A percentile compares a stretch with the other conserved stretches of the same genome.
Evolutionary conservation across 2,888 invertebrate genomes (phyloP).

Genomic region (Hypomecis atomaria): DNA sequence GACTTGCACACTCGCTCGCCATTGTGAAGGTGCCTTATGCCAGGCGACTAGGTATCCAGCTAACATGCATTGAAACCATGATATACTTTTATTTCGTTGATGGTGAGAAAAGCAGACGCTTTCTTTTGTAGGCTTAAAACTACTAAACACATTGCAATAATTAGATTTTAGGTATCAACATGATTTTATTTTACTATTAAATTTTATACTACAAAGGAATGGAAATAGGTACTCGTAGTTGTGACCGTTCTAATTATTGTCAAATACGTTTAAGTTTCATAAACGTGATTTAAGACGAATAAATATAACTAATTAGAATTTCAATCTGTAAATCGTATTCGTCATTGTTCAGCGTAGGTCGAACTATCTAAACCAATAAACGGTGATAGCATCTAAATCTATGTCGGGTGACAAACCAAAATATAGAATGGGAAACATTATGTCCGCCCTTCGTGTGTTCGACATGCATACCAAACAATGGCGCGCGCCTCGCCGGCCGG

Average conservation of each 20-base stretch:
- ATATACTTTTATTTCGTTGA: constrained; percentile 9
- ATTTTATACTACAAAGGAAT: too few species aligned
- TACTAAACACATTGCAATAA: neutral
- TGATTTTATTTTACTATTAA: too few species aligned
- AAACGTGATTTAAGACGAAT: too few species aligned
- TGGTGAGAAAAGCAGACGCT: neutral
- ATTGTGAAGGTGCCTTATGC: constrained; percentile 67
- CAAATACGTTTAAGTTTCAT: too few species aligned
- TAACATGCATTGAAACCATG: constrained; percentile 14
- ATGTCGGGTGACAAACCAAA: constrained; percentile 58
- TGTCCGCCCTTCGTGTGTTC: constrained; percentile 62
- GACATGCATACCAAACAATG: constrained; percentile 73
- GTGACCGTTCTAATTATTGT: too few species aligned
- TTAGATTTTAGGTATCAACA: neutral
- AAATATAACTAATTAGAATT: neutral
- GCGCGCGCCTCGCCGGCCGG: constrained; percentile 64
- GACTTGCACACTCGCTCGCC: constrained; percentile 69
- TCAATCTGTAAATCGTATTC: too few species aligned
- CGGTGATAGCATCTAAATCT: constrained; percentile 46
- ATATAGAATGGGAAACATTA: constrained; percentile 58
- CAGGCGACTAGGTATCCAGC: constrained; percentile 49
- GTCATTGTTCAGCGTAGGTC: constrained; percentile 23
- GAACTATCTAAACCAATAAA: constrained; percentile 34
- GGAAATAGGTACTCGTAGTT: too few species aligned
- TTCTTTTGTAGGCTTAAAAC: neutral